Evolutionary conservation across 2,797 vertebrate species (phyloP).

Genomic region (Danio jaintianensis): DNA sequence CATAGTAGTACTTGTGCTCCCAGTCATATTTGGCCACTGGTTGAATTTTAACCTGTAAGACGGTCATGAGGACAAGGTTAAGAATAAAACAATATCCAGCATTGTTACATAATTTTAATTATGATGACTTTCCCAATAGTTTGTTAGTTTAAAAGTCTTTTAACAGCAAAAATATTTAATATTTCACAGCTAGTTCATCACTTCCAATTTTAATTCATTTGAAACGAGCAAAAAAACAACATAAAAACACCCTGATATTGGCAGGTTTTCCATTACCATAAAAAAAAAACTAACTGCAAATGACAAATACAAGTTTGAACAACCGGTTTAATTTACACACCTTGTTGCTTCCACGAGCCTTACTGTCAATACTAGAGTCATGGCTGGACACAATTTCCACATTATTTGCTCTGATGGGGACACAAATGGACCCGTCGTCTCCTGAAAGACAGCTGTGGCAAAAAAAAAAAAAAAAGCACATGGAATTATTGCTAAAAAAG

Average conservation of each 20-base stretch:
- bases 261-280: not conserved
- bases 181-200: not conserved
- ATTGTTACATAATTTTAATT: not conserved
- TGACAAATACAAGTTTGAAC: not conserved
- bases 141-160: not conserved
- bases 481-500: no score
- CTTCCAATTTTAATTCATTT: not conserved
- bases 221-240: not conserved
- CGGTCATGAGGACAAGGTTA: not conserved
- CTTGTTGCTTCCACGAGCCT: slow-evolving; percentile 96
- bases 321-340: slow-evolving; percentile 69
- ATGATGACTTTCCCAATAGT: not conserved
- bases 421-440: slow-evolving; percentile 89
- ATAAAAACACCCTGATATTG: not conserved
- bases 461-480: slow-evolving; percentile 10
- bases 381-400: slow-evolving; percentile 97
- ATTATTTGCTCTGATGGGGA: slow-evolving; percentile 88
- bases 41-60: slow-evolving; percentile 94
- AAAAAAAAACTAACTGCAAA: not conserved
- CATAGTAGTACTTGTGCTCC: slow-evolving; percentile 99
- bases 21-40: slow-evolving; percentile 98
- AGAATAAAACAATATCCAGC: not conserved
- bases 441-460: slow-evolving; percentile 87
- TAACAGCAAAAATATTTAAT: not conserved
- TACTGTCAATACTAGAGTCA: slow-evolving; percentile 96